These are phyloP conservation scores for Lasioglossum albipes DNA, from an alignment of 1,140 invertebrate species.

Conservation along the genomic window DNA sequence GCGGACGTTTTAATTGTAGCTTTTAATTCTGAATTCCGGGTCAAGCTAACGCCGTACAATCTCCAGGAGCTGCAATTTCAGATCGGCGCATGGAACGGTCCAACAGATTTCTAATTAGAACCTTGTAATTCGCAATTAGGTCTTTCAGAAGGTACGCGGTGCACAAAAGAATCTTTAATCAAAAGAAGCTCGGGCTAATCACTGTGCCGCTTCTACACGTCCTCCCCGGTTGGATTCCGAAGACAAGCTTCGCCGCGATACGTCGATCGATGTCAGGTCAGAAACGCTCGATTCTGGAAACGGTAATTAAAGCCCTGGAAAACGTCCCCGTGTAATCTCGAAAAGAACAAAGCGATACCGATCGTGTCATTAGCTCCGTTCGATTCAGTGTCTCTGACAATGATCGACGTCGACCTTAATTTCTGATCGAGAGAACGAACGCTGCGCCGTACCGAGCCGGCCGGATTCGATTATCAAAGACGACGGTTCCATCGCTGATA, in stretches of 20 bases:
- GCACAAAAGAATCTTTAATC: constrained; percentile 1
- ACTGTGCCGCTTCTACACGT: neutral
- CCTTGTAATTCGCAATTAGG: neutral
- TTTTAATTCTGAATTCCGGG: neutral
- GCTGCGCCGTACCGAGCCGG: neutral
- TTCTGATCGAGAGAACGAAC: constrained; percentile 1
- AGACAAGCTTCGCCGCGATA: neutral
- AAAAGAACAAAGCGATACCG: neutral
- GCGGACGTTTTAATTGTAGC: neutral
- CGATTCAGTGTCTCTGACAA: constrained; percentile 6
- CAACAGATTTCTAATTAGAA: neutral
- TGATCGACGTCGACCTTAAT: constrained; percentile 46
- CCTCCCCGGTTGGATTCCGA: neutral
- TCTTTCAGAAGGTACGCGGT: neutral
- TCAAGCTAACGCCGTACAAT: neutral
- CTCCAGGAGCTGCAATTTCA: neutral
- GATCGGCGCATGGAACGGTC: neutral
- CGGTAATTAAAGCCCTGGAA: neutral
- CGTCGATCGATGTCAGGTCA: neutral
- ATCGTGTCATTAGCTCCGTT: neutral
- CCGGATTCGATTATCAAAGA: constrained; percentile 25
- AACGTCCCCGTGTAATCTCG: neutral
- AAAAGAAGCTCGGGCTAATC: neutral
- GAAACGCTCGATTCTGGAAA: neutral
- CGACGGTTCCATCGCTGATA: neutral